These are phyloP conservation scores for Corythornis vintsioides DNA, from an alignment of 2,113 vertebrate species.

Conservation along the genomic window DNA sequence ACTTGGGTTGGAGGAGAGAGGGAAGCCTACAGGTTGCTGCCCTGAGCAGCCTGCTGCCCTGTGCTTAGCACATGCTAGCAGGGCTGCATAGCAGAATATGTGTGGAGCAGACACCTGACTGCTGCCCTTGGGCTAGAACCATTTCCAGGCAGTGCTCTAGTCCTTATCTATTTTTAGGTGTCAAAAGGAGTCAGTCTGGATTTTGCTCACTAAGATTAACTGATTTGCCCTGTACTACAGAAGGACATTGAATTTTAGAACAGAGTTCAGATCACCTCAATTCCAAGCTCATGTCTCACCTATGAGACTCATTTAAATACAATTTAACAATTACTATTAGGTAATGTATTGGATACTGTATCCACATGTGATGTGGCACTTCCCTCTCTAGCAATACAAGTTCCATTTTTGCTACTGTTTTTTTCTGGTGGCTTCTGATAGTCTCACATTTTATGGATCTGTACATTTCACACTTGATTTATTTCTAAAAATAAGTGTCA, in stretches of 20 bases:
- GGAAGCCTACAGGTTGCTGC: not conserved
- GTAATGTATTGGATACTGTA: not conserved
- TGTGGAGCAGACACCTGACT: rapidly evolving
- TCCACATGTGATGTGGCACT: rapidly evolving
- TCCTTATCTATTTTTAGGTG: not conserved
- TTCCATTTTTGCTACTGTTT: not conserved
- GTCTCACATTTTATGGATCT: not conserved
- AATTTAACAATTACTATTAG: not conserved
- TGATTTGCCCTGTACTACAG: not conserved
- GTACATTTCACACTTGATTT: not conserved
- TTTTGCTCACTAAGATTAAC: not conserved
- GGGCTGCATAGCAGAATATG: not conserved
- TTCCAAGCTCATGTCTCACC: rapidly evolving
- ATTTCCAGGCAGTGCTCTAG: not conserved
- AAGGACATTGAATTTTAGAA: not conserved
- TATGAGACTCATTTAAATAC: not conserved
- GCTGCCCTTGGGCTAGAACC: not conserved
- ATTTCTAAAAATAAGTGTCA: not conserved
- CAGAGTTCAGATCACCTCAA: not conserved
- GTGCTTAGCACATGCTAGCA: not conserved
- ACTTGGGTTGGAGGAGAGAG: not conserved
- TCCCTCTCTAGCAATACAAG: not conserved
- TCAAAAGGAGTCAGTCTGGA: not conserved
- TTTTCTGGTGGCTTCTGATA: too few relatives aligned
- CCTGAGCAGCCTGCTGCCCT: not conserved